Conservation (phyloP, 1,140 invertebrate species). For the Trichonephila clavata region DNA sequence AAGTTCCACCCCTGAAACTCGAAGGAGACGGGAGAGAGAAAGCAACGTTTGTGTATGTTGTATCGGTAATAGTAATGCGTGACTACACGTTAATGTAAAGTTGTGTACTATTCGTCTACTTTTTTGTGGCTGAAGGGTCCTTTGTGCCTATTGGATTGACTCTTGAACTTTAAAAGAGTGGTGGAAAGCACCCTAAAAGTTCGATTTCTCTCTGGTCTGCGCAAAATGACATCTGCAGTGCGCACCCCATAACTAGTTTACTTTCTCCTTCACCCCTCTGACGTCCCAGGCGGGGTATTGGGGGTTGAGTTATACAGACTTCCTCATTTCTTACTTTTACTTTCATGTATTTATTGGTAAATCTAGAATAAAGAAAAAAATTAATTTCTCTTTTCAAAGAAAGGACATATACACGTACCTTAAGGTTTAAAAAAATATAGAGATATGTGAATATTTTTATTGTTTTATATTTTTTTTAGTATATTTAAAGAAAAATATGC, state of each 20-base stretch:
- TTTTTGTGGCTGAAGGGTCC: neutral
- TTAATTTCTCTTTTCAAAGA: no score
- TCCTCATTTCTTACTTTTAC: no score
- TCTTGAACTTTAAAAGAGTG: slow-evolving; percentile 33
- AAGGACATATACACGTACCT: no score
- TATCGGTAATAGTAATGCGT: neutral
- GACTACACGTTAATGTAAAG: neutral
- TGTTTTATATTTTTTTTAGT: no score
- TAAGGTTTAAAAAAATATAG: no score
- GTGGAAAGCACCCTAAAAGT: slow-evolving; percentile 21
- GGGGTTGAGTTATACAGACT: no score
- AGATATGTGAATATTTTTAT: no score
- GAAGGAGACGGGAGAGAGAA: neutral
- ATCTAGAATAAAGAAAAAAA: no score
- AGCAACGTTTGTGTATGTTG: neutral
- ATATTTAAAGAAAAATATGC: no score
- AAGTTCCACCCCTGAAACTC: neutral
- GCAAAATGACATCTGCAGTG: neutral
- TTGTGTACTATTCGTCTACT: neutral
- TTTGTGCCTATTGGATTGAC: slow-evolving; percentile 32
- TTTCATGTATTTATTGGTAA: no score
- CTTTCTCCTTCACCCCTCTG: neutral
- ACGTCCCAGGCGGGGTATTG: neutral
- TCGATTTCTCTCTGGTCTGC: slow-evolving; percentile 31
- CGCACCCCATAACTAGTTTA: slow-evolving; percentile 14